A percentile compares a stretch with the other conserved stretches of the same genome.
These are phyloP conservation scores for Scaptomyza tumidula DNA, from an alignment of 2,888 invertebrate species.

Conservation along the genomic window DNA sequence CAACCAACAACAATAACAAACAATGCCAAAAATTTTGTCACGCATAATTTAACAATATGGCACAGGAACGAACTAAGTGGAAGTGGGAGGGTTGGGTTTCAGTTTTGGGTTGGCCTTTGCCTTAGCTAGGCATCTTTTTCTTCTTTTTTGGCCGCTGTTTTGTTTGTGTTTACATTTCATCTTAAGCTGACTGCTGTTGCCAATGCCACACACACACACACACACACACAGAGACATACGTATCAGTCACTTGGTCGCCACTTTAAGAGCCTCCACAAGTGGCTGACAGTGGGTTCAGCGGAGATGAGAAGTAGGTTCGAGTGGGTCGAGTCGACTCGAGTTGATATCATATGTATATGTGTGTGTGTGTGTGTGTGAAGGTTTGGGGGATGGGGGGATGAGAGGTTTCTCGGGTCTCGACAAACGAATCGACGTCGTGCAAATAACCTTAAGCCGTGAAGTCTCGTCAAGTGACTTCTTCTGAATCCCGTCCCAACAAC, in stretches of 20 bases:
- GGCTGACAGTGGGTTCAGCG: not conserved
- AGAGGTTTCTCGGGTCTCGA: slow-evolving; percentile 51
- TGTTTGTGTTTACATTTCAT: slow-evolving; percentile 74
- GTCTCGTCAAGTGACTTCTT: slow-evolving; percentile 73
- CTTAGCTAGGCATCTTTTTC: slow-evolving; percentile 4
- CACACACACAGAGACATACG: slow-evolving; percentile 29
- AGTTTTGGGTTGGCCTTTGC: not conserved
- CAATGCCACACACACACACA: slow-evolving; percentile 46
- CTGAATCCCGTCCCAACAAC: slow-evolving; percentile 25
- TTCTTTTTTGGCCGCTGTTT: not conserved
- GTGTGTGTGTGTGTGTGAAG: not conserved
- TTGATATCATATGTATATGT: not conserved
- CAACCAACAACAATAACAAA: not conserved
- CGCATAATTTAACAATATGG: slow-evolving; percentile 70
- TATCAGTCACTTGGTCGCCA: slow-evolving; percentile 76
- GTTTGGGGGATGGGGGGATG: not conserved
- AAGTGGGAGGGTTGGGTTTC: not conserved
- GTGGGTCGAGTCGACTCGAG: not conserved
- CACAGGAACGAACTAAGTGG: not conserved
- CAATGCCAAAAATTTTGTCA: slow-evolving; percentile 24
- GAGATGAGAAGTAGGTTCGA: no score
- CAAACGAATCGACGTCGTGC: slow-evolving; percentile 49
- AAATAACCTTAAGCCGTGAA: slow-evolving; percentile 76
- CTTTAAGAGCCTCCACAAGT: slow-evolving; percentile 50
- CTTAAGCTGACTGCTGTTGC: slow-evolving; percentile 61